A percentile compares a stretch with the other conserved stretches of the same genome.
Conservation (phyloP, 2,888 invertebrate species). For the Cantharis rufa region DNA sequence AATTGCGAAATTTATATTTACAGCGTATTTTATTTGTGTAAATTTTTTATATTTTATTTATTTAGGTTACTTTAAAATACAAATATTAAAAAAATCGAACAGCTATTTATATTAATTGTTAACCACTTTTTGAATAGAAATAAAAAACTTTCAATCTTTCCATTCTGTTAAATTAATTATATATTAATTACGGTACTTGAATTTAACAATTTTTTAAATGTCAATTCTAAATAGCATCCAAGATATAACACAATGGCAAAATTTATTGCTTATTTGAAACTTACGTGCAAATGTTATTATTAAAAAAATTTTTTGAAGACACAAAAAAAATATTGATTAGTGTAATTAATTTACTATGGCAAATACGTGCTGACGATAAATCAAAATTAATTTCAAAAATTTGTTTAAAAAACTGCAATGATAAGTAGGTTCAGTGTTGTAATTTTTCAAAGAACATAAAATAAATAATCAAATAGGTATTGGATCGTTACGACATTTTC, state of each 20-base stretch:
- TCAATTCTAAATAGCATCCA: background rate
- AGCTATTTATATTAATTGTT: background rate
- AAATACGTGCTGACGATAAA: background rate
- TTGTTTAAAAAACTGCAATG: background rate
- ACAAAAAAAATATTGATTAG: background rate
- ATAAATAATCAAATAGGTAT: background rate
- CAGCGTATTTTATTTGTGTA: too few species aligned
- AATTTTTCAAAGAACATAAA: background rate
- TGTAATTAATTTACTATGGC: background rate
- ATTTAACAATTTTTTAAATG: background rate
- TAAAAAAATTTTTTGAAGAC: background rate
- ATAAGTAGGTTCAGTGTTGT: background rate
- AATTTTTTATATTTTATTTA: too few species aligned
- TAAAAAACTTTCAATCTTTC: background rate
- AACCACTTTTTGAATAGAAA: background rate
- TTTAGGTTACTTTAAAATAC: too few species aligned
- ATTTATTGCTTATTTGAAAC: background rate
- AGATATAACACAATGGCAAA: background rate
- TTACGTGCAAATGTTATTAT: background rate
- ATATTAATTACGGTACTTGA: background rate
- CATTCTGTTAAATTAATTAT: background rate
- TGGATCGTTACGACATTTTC: background rate
- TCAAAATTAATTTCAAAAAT: background rate
- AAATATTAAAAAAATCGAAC: too few species aligned
- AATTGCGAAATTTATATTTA: too few species aligned